A percentile compares a stretch with the other conserved stretches of the same genome.
These are phyloP conservation scores for Pharmacophagus antenor DNA, from an alignment of 2,888 invertebrate species.

Conservation along the genomic window DNA sequence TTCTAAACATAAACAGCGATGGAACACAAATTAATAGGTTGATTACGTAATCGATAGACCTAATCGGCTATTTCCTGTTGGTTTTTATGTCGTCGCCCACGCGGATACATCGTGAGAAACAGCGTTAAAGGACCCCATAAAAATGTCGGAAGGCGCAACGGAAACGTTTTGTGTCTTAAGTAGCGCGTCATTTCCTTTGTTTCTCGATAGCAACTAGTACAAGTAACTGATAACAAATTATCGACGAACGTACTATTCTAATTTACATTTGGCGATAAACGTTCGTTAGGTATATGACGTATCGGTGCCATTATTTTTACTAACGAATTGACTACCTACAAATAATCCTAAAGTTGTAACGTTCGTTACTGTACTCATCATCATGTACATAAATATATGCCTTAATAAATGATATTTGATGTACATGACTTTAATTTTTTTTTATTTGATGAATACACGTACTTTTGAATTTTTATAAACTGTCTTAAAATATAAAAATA, in stretches of 20 bases:
- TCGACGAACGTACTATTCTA: constrained; percentile 59
- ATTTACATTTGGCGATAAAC: constrained; percentile 46
- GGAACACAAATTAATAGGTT: constrained; percentile 18
- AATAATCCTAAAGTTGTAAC: not conserved
- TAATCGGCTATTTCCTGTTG: constrained; percentile 55
- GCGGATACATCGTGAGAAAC: constrained; percentile 63
- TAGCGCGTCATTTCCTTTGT: constrained; percentile 69
- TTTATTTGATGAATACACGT: not conserved
- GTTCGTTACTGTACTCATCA: not conserved
- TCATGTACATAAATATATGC: not conserved
- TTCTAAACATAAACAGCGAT: constrained; percentile 15
- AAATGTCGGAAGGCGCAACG: constrained; percentile 64
- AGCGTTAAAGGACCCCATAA: constrained; percentile 46
- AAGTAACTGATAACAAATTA: constrained; percentile 59
- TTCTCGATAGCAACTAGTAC: constrained; percentile 57
- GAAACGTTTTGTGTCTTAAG: constrained; percentile 68
- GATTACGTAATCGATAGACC: constrained; percentile 37
- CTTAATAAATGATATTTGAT: not conserved
- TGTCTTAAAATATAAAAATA: not conserved
- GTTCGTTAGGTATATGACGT: constrained; percentile 23
- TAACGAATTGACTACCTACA: not conserved
- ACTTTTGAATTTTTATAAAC: not conserved
- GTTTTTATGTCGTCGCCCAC: constrained; percentile 53
- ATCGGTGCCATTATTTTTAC: constrained; percentile 37
- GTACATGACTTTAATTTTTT: not conserved